Evolutionary conservation across 2,888 invertebrate species (phyloP).

Genomic region (Siphlonurus alternatus): DNA sequence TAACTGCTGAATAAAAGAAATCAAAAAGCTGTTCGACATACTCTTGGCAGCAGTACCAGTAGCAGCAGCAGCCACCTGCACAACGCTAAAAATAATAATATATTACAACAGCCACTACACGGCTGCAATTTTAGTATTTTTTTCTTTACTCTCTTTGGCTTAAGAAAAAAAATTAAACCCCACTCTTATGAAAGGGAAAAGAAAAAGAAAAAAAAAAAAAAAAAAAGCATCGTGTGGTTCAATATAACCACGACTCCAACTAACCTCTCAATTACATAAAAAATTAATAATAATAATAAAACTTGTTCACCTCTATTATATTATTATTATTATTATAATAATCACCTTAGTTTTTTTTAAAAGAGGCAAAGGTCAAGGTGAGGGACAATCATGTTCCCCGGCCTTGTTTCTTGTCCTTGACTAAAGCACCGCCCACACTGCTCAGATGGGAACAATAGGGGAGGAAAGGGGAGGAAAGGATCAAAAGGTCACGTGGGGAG

Average conservation of each 20-base stretch:
- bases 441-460: not conserved
- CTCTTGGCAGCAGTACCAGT: too few species aligned
- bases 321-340: not conserved
- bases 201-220: not conserved
- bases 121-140: too few species aligned
- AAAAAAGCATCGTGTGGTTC: not conserved
- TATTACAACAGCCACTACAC: too few species aligned
- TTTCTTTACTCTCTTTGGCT: not conserved
- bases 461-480: not conserved
- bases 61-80: too few species aligned
- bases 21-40: too few species aligned
- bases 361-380: not conserved
- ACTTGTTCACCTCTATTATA: not conserved
- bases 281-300: not conserved
- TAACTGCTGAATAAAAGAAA: too few species aligned
- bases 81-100: too few species aligned
- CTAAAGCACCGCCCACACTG: not conserved
- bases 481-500: slow-evolving; percentile 10
- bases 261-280: not conserved
- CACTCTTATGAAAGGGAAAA: not conserved
- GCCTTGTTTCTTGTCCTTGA: not conserved
- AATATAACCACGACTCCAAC: not conserved
- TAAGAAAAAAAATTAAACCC: not conserved
- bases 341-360: not conserved
- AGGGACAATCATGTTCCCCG: not conserved